A percentile compares a stretch with the other conserved stretches of the same genome.
Conservation (phyloP, 1,140 invertebrate genomes). For the Thaumatotibia leucotreta region DNA sequence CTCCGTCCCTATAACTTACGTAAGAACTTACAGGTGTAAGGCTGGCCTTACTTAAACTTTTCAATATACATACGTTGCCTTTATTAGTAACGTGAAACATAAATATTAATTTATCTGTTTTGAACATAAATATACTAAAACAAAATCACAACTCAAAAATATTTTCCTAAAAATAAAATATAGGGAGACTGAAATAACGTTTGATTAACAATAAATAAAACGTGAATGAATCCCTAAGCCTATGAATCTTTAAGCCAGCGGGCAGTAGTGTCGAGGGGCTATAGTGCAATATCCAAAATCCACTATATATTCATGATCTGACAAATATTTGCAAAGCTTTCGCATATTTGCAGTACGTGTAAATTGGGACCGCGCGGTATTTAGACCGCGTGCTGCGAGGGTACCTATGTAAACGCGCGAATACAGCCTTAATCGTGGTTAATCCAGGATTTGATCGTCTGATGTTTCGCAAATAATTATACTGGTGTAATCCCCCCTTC, state of each 20-base stretch:
- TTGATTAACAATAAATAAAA: background rate
- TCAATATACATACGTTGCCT: no score
- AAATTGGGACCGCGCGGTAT: background rate
- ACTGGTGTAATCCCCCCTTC: slow-evolving; percentile 25
- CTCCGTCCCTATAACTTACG: no score
- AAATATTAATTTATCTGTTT: no score
- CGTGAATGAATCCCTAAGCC: background rate
- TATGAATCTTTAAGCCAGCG: no score
- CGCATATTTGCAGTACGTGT: background rate
- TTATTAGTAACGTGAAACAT: no score
- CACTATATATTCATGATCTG: background rate
- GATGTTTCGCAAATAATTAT: slow-evolving; percentile 34
- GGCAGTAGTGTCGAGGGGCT: background rate
- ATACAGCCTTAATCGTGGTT: slow-evolving; percentile 15
- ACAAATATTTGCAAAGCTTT: background rate
- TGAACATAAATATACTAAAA: no score
- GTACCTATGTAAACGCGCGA: background rate
- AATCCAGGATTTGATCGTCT: slow-evolving; percentile 16
- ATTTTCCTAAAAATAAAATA: no score
- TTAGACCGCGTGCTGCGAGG: background rate
- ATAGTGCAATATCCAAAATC: background rate
- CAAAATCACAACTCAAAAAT: no score
- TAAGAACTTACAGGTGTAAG: no score
- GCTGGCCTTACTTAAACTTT: no score
- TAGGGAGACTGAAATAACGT: no score